Evolutionary conservation across 2,888 invertebrate species (phyloP), one percentile per base, ranked within the genome.

Genomic region (Argyresthia goedartella): DNA sequence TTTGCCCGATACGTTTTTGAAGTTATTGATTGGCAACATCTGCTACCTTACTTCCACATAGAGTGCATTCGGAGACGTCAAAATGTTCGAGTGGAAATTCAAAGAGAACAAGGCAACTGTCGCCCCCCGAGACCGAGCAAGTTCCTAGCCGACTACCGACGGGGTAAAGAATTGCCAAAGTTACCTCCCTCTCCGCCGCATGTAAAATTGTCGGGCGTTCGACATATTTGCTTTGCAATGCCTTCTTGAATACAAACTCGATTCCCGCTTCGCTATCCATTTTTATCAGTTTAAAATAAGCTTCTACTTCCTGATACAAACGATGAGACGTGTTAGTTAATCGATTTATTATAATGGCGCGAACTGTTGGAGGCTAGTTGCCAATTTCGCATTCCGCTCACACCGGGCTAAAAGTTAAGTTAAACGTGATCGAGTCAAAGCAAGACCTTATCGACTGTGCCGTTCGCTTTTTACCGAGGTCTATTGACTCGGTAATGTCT

Each of bases 401-500:
- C 73, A 70, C 69, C 62, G 62, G 67, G 64, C 66, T 64, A 69
- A 73, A 25, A 16, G 70, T 76, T 71, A 72, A 69, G 67, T 69
- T 67, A 70, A 73, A 76, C 70, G 71, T 70, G 76, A 71, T 64
- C 64, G 67, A 63, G 67, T 73, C 71, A 70, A 72, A 75, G 71
- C 73, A 67, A 71, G 67, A 66, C 71, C 77, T 73, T 75, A 79
- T 78, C 76, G 78, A 76, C 74, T 76, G 75, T 73, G 71, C 73
- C 68, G 66, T 73, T 71, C 74, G 61, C 74, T 67, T 73, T 70
- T 69, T 70, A 70, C 71, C 70, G 66, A 66, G 71, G 69, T 74
- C 81, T 79, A 81, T 82, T 81, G 81, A 81, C 79, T 81, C 75
- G 57, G 76, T 84, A 82, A 84, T 81, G 79, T 80, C 76, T 70